Conservation (phyloP, 2,113 vertebrate genomes). For the Pterocles gutturalis region DNA sequence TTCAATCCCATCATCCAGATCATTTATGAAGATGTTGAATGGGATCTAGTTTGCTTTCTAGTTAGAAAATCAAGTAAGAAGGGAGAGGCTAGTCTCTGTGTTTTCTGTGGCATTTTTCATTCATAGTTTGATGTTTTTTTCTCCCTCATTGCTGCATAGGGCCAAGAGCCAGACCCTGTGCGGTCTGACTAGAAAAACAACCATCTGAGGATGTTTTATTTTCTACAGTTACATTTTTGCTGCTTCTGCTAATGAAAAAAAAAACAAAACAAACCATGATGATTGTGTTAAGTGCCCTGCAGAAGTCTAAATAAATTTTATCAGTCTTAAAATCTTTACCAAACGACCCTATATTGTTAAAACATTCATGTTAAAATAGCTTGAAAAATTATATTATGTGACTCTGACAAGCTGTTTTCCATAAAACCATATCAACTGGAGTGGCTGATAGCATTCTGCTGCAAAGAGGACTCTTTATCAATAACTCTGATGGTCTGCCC, state of each 20-base stretch:
- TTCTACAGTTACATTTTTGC: background rate
- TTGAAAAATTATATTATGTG: background rate
- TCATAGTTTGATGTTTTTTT: background rate
- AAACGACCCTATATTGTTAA: background rate
- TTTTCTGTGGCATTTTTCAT: background rate
- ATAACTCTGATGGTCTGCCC: background rate
- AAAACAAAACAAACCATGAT: no score
- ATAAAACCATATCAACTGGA: background rate
- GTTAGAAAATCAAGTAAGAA: background rate
- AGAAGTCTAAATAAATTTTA: background rate
- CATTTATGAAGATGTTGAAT: background rate
- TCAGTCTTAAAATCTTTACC: background rate
- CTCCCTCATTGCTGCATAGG: background rate
- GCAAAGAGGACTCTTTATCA: background rate
- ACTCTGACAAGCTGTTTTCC: background rate
- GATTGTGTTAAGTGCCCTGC: background rate
- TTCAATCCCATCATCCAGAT: background rate
- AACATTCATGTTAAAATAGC: background rate
- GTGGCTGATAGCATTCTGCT: background rate
- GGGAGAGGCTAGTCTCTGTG: background rate
- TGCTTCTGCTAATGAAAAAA: background rate
- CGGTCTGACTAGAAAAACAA: background rate
- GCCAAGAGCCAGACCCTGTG: background rate
- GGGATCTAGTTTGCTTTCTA: background rate
- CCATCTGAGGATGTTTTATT: background rate